A percentile compares a stretch with the other conserved stretches of the same genome.
phyloP scores from a whole-genome alignment of 2,797 vertebrate species.

The Botia kubotai region DNA sequence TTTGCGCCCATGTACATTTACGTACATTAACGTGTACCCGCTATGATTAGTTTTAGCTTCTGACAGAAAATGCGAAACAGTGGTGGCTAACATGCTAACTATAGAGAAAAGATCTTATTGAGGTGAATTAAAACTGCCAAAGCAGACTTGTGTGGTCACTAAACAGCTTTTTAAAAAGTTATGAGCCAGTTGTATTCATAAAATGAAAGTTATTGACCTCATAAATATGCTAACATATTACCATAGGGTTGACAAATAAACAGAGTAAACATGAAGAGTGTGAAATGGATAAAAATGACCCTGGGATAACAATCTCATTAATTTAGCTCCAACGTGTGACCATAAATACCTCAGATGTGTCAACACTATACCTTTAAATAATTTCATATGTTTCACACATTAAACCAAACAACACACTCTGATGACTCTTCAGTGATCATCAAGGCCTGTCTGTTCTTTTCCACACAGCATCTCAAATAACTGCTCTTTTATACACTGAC shows the following conservation, averaged over 20 bases:
- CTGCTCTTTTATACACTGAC: constrained; percentile 61
- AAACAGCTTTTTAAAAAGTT: neutral
- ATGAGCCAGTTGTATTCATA: neutral
- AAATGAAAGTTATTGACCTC: neutral
- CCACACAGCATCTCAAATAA: constrained; percentile 21
- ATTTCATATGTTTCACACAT: too few relatives aligned
- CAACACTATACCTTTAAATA: too few relatives aligned
- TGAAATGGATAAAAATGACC: too few relatives aligned
- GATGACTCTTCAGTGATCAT: neutral
- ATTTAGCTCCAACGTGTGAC: neutral
- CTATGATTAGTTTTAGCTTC: neutral
- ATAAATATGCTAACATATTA: too few relatives aligned
- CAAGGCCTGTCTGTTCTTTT: constrained; percentile 14
- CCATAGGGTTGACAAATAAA: too few relatives aligned
- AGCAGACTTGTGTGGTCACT: too few relatives aligned
- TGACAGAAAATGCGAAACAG: neutral
- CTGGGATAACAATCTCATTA: too few relatives aligned
- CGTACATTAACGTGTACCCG: neutral
- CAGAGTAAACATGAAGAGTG: too few relatives aligned
- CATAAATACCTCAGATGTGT: neutral
- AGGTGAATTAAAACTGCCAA: neutral
- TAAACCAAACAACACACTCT: neutral
- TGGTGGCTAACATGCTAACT: neutral
- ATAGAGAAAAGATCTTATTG: neutral
- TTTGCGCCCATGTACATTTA: neutral